Evolutionary conservation across 2,113 vertebrate genomes (phyloP).

Genomic region (Cervus canadensis): DNA sequence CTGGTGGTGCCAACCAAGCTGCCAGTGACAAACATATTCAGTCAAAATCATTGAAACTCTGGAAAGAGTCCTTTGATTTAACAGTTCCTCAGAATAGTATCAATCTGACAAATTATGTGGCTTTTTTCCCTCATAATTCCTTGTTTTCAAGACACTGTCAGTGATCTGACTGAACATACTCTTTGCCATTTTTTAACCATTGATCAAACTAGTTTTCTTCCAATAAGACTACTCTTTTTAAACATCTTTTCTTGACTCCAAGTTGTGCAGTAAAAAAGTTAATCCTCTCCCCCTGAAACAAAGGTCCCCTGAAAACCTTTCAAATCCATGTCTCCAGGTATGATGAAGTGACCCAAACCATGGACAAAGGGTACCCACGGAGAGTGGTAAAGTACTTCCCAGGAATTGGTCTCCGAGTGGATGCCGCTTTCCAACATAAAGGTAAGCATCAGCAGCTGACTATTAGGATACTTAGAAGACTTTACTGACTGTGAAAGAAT

Average conservation of each 20-base stretch:
- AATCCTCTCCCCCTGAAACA: not conserved
- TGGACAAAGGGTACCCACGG: constrained; percentile 89
- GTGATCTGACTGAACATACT: not conserved
- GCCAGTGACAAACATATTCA: not conserved
- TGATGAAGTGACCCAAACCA: constrained; percentile 83
- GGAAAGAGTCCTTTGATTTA: not conserved
- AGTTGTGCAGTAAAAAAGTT: not conserved
- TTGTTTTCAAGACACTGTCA: not conserved
- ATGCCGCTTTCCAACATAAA: constrained; percentile 86
- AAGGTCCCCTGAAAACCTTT: not conserved
- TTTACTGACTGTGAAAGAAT: not conserved
- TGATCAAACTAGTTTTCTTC: not conserved
- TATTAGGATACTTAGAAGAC: not conserved
- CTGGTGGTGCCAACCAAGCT: not conserved
- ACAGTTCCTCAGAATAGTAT: not conserved
- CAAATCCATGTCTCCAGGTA: constrained; percentile 81
- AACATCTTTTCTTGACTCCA: not conserved
- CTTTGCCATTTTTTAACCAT: not conserved
- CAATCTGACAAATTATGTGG: not conserved
- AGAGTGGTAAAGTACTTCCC: constrained; percentile 84
- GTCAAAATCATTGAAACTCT: not conserved
- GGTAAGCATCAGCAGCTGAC: constrained; percentile 76
- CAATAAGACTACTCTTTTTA: not conserved
- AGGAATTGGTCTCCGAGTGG: constrained; percentile 86
- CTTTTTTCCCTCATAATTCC: not conserved